These are phyloP conservation scores for Ranitomeya variabilis DNA, from an alignment of 2,113 vertebrate species.

Conservation along the genomic window DNA sequence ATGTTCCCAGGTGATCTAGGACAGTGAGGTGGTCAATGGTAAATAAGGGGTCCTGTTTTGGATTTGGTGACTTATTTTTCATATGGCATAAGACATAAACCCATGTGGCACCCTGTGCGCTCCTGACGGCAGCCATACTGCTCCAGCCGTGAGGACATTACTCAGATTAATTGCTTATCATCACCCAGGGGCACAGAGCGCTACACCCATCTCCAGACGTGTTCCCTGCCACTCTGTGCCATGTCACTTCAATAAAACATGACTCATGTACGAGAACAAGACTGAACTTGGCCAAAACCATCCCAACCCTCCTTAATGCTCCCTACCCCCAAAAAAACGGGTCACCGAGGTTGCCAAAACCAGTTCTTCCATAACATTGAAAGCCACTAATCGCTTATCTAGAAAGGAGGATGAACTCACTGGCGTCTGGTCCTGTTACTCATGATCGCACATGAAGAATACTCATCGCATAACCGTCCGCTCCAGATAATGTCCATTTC, in stretches of 20 bases:
- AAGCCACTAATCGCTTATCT: background rate
- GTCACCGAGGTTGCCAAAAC: background rate
- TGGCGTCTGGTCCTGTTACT: background rate
- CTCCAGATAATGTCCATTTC: background rate
- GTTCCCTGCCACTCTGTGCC: background rate
- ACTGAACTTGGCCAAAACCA: background rate
- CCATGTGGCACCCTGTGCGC: no score
- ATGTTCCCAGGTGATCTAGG: background rate
- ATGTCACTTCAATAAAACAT: slow-evolving; percentile 27
- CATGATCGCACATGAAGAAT: background rate
- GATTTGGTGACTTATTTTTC: background rate
- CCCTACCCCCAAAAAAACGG: background rate
- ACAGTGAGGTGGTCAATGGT: background rate
- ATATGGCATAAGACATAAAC: background rate
- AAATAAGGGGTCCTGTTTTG: background rate
- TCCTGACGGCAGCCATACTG: background rate
- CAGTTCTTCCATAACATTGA: background rate
- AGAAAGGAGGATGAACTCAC: background rate
- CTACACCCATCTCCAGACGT: background rate
- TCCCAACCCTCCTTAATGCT: background rate
- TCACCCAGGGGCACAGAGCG: background rate
- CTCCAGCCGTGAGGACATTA: background rate
- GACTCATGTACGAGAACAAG: slow-evolving; percentile 21
- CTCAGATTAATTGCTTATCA: background rate
- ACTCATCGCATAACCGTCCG: background rate